phyloP scores from a whole-genome alignment of 2,797 vertebrate species.

The Babyrousa celebensis region DNA sequence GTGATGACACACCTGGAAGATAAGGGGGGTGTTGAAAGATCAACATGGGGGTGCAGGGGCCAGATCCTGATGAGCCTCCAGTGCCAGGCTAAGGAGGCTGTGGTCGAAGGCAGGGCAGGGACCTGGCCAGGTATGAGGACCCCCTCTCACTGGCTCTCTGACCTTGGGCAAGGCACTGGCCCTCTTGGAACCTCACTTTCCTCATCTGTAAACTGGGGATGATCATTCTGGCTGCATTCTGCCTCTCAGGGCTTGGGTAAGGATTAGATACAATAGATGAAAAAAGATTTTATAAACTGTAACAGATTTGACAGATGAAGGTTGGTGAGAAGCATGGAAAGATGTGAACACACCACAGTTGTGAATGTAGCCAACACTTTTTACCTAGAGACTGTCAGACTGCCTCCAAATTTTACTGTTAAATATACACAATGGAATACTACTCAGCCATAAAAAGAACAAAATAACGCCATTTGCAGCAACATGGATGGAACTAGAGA shows the following conservation, averaged over 20 bases:
- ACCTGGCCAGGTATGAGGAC: not conserved
- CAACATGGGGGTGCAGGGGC: no score
- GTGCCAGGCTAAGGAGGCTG: no score
- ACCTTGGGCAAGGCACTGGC: not conserved
- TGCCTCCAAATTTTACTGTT: not conserved
- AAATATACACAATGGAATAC: not conserved
- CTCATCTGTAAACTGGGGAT: not conserved
- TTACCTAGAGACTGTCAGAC: not conserved
- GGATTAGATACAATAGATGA: not conserved
- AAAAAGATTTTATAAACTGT: not conserved
- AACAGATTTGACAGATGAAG: not conserved
- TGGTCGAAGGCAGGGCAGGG: not conserved
- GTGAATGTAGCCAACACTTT: not conserved
- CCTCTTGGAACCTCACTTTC: not conserved
- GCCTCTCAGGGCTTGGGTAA: not conserved
- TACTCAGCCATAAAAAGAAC: no score
- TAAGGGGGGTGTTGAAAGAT: not conserved
- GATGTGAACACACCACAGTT: not conserved
- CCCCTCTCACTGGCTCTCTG: not conserved
- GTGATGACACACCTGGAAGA: not conserved
- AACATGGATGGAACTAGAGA: no score
- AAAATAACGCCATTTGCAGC: no score
- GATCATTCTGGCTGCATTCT: not conserved
- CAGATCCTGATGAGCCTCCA: fast-evolving
- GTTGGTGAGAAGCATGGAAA: not conserved